Conservation (phyloP, 92 coral and sea anemone genomes). For the Actinernus sp. region DNA sequence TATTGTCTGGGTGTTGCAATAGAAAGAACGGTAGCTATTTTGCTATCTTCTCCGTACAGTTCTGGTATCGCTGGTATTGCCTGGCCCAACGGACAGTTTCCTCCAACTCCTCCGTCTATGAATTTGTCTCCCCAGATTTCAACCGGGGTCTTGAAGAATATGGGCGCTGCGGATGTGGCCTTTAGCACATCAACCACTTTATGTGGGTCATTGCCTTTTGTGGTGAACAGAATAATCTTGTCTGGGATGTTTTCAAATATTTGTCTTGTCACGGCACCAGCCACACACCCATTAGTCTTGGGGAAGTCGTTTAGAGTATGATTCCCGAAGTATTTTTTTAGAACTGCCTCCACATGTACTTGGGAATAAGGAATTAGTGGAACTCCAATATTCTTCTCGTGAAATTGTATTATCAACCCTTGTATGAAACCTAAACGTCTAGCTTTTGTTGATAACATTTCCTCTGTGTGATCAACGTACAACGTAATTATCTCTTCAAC, state of each 20-base stretch:
- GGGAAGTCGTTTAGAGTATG: conserved; percentile 10
- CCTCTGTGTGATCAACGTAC: too few species aligned
- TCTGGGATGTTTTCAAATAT: conserved; percentile 3
- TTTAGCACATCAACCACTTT: conserved; percentile 17
- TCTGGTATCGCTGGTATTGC: conserved; percentile 12
- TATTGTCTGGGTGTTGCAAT: conserved; percentile 14
- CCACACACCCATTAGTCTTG: conserved; percentile 16
- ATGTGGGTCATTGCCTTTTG: conserved; percentile 6
- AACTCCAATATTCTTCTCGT: too few species aligned
- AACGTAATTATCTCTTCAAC: conserved; percentile 13
- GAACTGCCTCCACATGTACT: background rate
- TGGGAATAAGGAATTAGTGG: too few species aligned
- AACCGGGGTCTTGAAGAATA: conserved; percentile 28
- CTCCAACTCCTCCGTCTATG: conserved; percentile 36
- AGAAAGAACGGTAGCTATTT: background rate
- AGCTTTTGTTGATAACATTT: too few species aligned
- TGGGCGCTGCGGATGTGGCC: conserved; percentile 35
- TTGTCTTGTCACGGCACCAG: conserved; percentile 30
- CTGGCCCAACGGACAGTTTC: conserved; percentile 35
- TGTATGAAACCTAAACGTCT: too few species aligned
- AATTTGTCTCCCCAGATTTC: conserved; percentile 11
- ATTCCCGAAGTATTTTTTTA: background rate
- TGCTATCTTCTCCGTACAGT: conserved; percentile 5
- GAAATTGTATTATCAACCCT: too few species aligned
- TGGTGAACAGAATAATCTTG: conserved; percentile 17